Percentiles rank a stretch among this genome's conserved stretches.
Evolutionary conservation across 2,113 vertebrate species (phyloP).

Genomic region (Pseudorhombus dupliciocellatus): DNA sequence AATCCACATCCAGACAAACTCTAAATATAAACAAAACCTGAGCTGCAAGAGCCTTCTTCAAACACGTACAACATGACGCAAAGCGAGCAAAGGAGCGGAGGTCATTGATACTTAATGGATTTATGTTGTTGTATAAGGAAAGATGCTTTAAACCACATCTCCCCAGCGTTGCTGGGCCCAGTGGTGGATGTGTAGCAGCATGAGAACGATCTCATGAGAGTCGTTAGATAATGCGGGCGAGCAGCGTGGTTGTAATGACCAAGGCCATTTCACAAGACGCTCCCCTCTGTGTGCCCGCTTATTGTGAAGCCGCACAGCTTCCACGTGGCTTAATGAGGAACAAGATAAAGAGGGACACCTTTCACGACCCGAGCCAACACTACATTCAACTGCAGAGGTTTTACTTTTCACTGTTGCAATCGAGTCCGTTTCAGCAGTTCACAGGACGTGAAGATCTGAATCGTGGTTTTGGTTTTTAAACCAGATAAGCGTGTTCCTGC

Average conservation of each 20-base stretch:
- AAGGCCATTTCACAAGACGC: conserved; percentile 34
- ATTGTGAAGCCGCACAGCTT: conserved; percentile 8
- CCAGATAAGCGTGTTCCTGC: background rate
- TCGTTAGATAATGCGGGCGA: conserved; percentile 9
- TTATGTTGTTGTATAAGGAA: conserved; percentile 11
- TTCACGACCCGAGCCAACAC: background rate
- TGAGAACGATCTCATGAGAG: conserved; percentile 5
- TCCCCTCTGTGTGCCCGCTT: conserved; percentile 18
- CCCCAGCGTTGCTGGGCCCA: conserved; percentile 8
- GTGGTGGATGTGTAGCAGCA: conserved; percentile 21
- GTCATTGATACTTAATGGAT: background rate
- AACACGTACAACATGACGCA: background rate
- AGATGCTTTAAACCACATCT: conserved; percentile 12
- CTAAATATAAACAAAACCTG: background rate
- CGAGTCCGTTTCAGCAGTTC: background rate
- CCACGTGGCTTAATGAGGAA: conserved; percentile 1
- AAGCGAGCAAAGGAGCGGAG: background rate
- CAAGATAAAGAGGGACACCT: conserved; percentile 11
- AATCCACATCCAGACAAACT: background rate
- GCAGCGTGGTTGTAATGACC: conserved; percentile 32
- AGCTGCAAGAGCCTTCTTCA: background rate
- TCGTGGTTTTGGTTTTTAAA: background rate
- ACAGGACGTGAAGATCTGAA: background rate
- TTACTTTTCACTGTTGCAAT: background rate
- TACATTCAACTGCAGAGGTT: background rate